A percentile compares a stretch with the other conserved stretches of the same genome.
Conservation (phyloP, 2,888 invertebrate genomes). For the Sminthurinus aureus region DNA sequence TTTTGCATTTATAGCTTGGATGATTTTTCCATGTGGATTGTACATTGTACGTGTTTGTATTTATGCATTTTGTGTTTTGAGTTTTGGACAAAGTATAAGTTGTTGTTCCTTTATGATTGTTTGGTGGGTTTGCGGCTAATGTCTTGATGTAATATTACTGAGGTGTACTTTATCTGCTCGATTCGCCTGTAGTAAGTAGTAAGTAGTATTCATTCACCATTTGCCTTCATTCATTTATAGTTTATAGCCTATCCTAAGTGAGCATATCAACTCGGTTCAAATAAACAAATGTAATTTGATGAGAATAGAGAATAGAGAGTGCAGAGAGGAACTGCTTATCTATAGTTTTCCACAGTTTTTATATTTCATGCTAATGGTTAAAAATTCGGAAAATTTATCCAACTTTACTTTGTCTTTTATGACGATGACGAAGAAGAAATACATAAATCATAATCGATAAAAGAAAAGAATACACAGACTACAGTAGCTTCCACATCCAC, state of each 20-base stretch:
- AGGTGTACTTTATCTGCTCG: conserved; percentile 4
- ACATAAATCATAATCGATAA: conserved; percentile 24
- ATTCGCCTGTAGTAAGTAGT: background rate
- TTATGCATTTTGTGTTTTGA: background rate
- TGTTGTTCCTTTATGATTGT: background rate
- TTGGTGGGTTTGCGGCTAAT: background rate
- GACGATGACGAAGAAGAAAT: background rate
- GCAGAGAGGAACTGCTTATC: background rate
- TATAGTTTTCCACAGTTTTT: conserved; percentile 9
- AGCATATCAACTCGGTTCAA: background rate
- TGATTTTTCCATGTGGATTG: background rate
- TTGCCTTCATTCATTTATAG: too few relatives aligned
- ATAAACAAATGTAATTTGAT: too few relatives aligned
- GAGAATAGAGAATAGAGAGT: background rate
- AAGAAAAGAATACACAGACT: background rate
- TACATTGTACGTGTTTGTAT: background rate
- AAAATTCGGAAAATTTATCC: conserved; percentile 33
- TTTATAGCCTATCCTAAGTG: background rate
- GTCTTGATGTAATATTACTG: conserved; percentile 11
- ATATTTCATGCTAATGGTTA: conserved; percentile 20
- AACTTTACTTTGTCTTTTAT: background rate
- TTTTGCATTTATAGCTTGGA: too few relatives aligned
- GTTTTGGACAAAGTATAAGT: background rate
- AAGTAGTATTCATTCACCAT: too few relatives aligned
- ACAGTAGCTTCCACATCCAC: too few relatives aligned